A percentile compares a stretch with the other conserved stretches of the same genome.
phyloP scores from a whole-genome alignment of 1,140 invertebrate species.

The Pseudomyrmex sp. region DNA sequence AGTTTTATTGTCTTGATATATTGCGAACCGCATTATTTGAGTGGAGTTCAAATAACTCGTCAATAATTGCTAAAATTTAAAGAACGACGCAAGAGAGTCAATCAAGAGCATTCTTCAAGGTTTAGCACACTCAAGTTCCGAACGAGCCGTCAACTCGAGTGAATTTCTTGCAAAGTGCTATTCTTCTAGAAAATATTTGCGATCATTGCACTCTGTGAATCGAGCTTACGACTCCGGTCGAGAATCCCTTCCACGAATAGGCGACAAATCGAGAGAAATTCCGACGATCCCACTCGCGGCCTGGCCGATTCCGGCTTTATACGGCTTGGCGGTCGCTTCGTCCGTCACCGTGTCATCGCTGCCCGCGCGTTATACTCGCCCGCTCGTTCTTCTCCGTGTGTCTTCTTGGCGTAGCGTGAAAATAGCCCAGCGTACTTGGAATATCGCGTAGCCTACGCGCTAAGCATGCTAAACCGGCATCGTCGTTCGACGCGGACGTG shows the following conservation, averaged over 20 bases:
- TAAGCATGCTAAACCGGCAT: constrained; percentile 72
- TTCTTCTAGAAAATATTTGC: neutral
- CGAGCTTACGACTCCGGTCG: constrained; percentile 8
- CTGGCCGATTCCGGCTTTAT: constrained; percentile 61
- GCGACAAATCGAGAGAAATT: constrained; percentile 64
- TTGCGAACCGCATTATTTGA: neutral
- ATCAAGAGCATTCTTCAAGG: no score
- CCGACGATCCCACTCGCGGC: constrained; percentile 48
- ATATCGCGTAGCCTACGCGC: constrained; percentile 75
- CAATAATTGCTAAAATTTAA: neutral
- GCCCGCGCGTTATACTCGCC: constrained; percentile 38
- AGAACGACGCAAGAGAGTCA: no score
- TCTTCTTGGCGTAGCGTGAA: constrained; percentile 75
- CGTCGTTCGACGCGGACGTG: constrained; percentile 49
- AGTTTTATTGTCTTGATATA: neutral
- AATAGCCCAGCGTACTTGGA: constrained; percentile 76
- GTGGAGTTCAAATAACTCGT: neutral
- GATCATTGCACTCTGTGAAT: neutral
- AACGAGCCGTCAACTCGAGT: no score
- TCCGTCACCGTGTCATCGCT: constrained; percentile 47
- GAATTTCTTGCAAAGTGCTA: neutral
- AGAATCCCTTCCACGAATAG: constrained; percentile 23
- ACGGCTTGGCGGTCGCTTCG: constrained; percentile 42
- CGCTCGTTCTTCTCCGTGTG: constrained; percentile 44
- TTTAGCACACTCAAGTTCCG: no score